Base-by-base conservation (phyloP, 2,797 vertebrate genomes). In the Brotogeris chrysoptera region DNA sequence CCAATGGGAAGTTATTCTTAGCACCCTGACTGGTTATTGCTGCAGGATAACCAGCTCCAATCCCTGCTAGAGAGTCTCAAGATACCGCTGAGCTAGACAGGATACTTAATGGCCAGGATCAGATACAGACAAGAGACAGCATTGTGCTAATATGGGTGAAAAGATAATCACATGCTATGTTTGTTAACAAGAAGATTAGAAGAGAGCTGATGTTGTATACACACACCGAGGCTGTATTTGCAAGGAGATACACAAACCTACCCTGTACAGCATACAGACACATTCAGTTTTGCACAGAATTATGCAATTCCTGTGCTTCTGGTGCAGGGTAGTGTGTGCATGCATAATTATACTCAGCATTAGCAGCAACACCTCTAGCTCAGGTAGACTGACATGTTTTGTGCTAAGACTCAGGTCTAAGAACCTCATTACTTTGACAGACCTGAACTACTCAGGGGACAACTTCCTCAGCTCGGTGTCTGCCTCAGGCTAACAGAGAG, bases 1-100 rank as follows among this genome's bases (percentile, higher is more conserved):
- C 89, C 81, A 88, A 39, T 23, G 61, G 38, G 36, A 95, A 93
- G 92, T 97, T 96, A 96, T 95, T 96, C 96, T 96, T 94, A 93
- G 91, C 88, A 92, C 44, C 52, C 91, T 91, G 86, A 82, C 94
- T 1, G 28, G 84, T 91, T 93, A 92, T 82, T 96, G 66, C 84
- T 96, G 88, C 41, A 52, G 95, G 82, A 95, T 90, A 89, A 59
- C 72, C 52, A 78, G 86, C 94, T 95, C 90, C 38, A 10, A 96
- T 95, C 94, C 90, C 19, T 28, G 32, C 83, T 60, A 86, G 93
- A 82, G 90, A 86, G 96, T 55, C 86, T 86, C 20, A 34, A 69
- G 94, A 94, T 88, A 88, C 57, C 88, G 96, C 97, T 90, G 92
- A 95, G 90, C 89, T 64, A 92, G 76, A 47, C 93, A 87, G 12